Evolutionary conservation across 2,888 invertebrate species (phyloP).

Genomic region (Caenorhabditis angaria): DNA sequence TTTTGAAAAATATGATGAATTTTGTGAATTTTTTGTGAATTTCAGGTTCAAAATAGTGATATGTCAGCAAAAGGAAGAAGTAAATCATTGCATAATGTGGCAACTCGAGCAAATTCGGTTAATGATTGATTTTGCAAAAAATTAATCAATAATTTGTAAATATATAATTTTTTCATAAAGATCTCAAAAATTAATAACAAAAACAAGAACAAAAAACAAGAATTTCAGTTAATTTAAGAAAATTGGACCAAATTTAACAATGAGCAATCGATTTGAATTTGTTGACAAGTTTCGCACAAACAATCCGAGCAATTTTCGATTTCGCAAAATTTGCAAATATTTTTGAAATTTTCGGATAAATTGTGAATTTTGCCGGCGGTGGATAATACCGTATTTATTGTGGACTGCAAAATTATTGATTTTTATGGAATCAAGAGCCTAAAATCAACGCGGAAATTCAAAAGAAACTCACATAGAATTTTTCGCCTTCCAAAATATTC

Average conservation of each 20-base stretch:
- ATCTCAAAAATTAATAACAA: conserved; percentile 1
- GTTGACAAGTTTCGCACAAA: conserved; percentile 17
- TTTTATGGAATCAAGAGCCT: neutral
- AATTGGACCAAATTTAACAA: neutral
- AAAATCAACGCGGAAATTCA: neutral
- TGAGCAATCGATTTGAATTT: conserved; percentile 13
- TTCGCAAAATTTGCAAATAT: conserved; percentile 18
- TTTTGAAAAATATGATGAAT: neutral
- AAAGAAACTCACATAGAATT: conserved; percentile 40
- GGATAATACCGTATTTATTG: conserved; percentile 56
- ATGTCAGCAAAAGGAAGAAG: conserved; percentile 46
- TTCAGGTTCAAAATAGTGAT: conserved; percentile 14
- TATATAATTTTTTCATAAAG: conserved; percentile 8
- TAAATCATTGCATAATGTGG: conserved; percentile 53
- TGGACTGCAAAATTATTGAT: conserved; percentile 38
- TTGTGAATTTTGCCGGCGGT: conserved; percentile 54
- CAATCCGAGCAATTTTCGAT: conserved; percentile 11
- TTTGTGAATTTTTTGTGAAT: neutral
- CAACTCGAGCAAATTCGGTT: conserved; percentile 22
- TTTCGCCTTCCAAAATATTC: conserved; percentile 42
- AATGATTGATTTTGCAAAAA: conserved; percentile 7
- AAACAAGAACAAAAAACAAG: conserved; percentile 4
- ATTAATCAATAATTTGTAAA: conserved; percentile 17
- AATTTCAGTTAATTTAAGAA: too few species aligned
- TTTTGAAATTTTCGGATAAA: neutral